phyloP scores from a whole-genome alignment of 2,888 invertebrate genomes.

The Pandemis cinnamomeana region DNA sequence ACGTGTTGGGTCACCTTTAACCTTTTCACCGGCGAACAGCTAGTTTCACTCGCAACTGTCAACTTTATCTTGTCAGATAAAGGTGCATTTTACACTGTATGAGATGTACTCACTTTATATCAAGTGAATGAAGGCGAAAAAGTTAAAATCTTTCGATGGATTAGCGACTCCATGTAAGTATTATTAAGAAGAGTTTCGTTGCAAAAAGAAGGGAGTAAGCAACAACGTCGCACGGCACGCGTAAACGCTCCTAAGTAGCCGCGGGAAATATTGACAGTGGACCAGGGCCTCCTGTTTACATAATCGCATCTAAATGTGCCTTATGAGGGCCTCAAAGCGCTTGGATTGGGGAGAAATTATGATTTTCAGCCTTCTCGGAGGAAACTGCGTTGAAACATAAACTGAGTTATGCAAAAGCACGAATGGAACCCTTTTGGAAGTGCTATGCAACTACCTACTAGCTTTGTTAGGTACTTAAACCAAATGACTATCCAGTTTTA shows the following conservation, averaged over 20 bases:
- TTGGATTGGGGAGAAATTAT: slow-evolving; percentile 13
- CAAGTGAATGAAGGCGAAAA: no score
- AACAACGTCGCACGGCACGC: slow-evolving; percentile 51
- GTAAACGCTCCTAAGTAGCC: slow-evolving; percentile 59
- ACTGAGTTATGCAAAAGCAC: not conserved
- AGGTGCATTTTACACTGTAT: no score
- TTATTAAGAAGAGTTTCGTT: slow-evolving; percentile 48
- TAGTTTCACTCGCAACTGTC: no score
- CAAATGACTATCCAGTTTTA: no score
- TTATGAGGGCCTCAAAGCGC: not conserved
- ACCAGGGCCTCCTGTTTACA: slow-evolving; percentile 42
- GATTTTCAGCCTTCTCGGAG: not conserved
- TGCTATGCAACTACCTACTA: not conserved
- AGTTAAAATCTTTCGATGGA: no score
- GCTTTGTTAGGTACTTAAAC: no score
- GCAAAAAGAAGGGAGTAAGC: slow-evolving; percentile 58
- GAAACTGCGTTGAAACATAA: not conserved
- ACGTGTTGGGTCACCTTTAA: no score
- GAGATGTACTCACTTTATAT: no score
- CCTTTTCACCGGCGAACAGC: no score
- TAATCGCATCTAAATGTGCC: slow-evolving; percentile 34
- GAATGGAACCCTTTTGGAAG: not conserved
- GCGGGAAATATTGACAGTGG: slow-evolving; percentile 53
- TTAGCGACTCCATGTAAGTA: slow-evolving; percentile 48
- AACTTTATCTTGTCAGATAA: no score